These are phyloP conservation scores for Stramonita haemastoma DNA, from an alignment of 2,888 invertebrate genomes.

Conservation along the genomic window DNA sequence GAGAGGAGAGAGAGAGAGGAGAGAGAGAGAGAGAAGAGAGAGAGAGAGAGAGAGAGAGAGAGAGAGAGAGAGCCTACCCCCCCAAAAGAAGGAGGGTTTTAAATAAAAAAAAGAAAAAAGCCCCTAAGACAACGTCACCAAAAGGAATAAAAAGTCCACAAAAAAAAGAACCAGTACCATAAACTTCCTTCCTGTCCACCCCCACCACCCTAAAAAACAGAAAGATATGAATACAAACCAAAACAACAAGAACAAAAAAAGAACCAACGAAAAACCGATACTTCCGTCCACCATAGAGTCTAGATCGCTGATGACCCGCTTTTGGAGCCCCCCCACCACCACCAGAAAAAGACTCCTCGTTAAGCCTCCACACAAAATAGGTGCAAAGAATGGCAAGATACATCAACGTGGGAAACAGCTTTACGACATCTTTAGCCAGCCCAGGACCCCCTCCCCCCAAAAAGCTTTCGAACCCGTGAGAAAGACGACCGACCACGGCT, in stretches of 20 bases:
- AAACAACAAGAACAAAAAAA: no score
- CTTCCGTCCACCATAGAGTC: no score
- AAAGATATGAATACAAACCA: no score
- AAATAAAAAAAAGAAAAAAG: background rate
- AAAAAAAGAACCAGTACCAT: no score
- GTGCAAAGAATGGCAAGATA: background rate
- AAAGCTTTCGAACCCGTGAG: background rate
- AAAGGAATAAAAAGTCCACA: no score
- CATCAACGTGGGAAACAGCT: background rate
- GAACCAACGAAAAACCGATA: no score
- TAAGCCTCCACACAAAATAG: background rate
- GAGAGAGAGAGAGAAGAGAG: background rate
- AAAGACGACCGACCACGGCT: background rate
- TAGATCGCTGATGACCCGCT: no score
- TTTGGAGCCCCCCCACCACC: no score
- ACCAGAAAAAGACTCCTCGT: background rate
- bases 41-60: background rate
- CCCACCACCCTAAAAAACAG: no score
- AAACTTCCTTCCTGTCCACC: no score
- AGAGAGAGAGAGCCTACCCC: background rate
- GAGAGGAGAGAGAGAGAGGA: background rate
- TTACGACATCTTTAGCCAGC: constrained; percentile 4
- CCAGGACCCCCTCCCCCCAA: background rate
- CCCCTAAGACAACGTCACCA: background rate
- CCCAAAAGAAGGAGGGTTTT: background rate